Base-by-base conservation (phyloP, 2,113 vertebrate species). In the Hemiprocne comata region DNA sequence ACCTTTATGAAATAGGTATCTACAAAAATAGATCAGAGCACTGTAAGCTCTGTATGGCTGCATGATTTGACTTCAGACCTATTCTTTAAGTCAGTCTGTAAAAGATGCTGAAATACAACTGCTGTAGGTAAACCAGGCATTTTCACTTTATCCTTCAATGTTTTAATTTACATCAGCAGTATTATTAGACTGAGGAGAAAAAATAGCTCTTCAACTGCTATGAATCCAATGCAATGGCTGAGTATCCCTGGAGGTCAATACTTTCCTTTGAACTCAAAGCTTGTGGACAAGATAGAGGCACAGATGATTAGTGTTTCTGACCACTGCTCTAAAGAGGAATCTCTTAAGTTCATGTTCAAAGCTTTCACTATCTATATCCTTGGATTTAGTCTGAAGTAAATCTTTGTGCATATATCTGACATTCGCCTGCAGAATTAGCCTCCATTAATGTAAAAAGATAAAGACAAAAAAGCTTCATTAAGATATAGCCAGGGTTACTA, bases 171-270 rank as follows among this genome's bases (percentile, higher is more conserved):
- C 7, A 48, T 71, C 67, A 64, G 4, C 53, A 29, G 12, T 31
- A 34, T 9, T 77, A 55, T 64, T 57, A 64, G 9, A 55, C 28
- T 51, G 26, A 61, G 36, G 25, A 48, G 44, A 50, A 85, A 77
- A 93, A 60, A 1, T 13, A 74, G 50, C 21, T 67, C 21, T 77
- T 89, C 64, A 81, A 9, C 13, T 46, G 16, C 38, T 72, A 34
- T 0, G 0, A 65, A 34, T 66, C 15, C 23, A n/a, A 1, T 3
- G 2, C 11, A 54, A 58, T 3, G 1, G 33, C 34, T 51, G n/a
- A 69, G 13, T 57, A 70, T 53, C 17, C 18, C 31, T 38, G 25
- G 54, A 73, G 28, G 62, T 10, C 33, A 80, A 48, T 14, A 70
- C 8, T 28, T 20, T 78, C 23, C 25, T 82, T 34, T 61, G 57